Evolutionary conservation across 1,140 invertebrate species (phyloP).

Genomic region (Venturia canescens): DNA sequence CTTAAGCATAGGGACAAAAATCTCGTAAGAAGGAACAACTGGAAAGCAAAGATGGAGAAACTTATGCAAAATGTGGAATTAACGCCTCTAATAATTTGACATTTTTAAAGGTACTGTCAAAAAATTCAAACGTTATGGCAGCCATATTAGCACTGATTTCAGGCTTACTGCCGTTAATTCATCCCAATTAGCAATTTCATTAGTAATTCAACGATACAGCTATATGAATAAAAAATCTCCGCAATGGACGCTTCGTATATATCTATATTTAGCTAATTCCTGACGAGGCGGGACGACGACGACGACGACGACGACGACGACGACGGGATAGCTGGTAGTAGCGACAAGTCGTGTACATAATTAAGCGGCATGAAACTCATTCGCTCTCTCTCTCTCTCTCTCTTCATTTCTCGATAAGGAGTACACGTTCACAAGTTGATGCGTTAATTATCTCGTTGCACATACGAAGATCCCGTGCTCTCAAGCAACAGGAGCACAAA

Average conservation of each 20-base stretch:
- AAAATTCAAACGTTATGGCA: neutral
- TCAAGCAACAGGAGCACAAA: conserved; percentile 36
- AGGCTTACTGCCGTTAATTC: conserved; percentile 15
- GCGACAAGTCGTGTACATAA: conserved; percentile 64
- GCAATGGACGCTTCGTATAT: neutral
- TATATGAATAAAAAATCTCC: conserved; percentile 14
- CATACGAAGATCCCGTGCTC: conserved; percentile 11
- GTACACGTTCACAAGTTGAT: conserved; percentile 63
- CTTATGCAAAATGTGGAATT: neutral
- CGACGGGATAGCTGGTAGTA: conserved; percentile 56
- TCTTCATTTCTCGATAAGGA: conserved; percentile 60
- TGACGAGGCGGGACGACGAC: conserved; percentile 33
- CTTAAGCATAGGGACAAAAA: too few relatives aligned
- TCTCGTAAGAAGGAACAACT: too few relatives aligned
- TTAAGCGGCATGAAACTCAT: conserved; percentile 62
- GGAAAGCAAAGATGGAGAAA: too few relatives aligned
- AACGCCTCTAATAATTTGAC: conserved; percentile 15
- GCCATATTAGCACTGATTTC: conserved; percentile 29
- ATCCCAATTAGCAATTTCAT: conserved; percentile 39
- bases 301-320: too few relatives aligned
- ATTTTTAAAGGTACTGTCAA: conserved; percentile 33
- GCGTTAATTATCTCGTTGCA: conserved; percentile 68
- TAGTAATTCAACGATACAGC: conserved; percentile 3
- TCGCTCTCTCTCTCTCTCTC: neutral
- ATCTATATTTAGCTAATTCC: conserved; percentile 35